Conservation (phyloP, 2,113 vertebrate genomes). For the Ammodytes dubius region DNA sequence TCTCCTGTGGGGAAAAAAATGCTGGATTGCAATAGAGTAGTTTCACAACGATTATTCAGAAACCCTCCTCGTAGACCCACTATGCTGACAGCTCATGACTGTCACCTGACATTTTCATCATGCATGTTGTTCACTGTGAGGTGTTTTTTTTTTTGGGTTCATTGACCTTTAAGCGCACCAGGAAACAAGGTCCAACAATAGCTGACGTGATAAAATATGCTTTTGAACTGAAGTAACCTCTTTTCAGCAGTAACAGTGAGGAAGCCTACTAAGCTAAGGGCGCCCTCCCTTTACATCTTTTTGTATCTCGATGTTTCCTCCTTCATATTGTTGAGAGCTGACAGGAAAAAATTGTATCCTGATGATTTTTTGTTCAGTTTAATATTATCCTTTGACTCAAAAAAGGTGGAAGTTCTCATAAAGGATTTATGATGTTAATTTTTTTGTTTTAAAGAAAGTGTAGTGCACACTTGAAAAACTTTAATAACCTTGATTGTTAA, state of each 20-base stretch:
- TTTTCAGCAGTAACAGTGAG: constrained; percentile 46
- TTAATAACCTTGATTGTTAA: too few relatives aligned
- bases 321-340: neutral
- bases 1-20: neutral
- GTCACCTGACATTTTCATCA: constrained; percentile 45
- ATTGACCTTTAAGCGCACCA: constrained; percentile 47
- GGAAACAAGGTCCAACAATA: constrained; percentile 31
- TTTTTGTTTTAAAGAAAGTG: neutral
- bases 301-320: neutral
- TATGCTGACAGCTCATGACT: constrained; percentile 7
- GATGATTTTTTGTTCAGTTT: neutral
- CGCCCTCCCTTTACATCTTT: constrained; percentile 9
- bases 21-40: neutral
- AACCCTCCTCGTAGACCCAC: neutral
- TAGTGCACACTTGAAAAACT: neutral
- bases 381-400: neutral
- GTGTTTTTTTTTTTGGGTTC: constrained; percentile 53
- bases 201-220: constrained; percentile 61
- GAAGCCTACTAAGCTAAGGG: constrained; percentile 25
- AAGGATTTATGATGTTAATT: neutral
- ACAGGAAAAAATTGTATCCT: neutral
- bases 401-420: neutral
- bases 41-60: constrained; percentile 22
- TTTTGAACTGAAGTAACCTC: constrained; percentile 76
- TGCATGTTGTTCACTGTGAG: constrained; percentile 28